Evolutionary conservation across 1,140 invertebrate species (phyloP).

Genomic region (Leptestheria dahalacensis): DNA sequence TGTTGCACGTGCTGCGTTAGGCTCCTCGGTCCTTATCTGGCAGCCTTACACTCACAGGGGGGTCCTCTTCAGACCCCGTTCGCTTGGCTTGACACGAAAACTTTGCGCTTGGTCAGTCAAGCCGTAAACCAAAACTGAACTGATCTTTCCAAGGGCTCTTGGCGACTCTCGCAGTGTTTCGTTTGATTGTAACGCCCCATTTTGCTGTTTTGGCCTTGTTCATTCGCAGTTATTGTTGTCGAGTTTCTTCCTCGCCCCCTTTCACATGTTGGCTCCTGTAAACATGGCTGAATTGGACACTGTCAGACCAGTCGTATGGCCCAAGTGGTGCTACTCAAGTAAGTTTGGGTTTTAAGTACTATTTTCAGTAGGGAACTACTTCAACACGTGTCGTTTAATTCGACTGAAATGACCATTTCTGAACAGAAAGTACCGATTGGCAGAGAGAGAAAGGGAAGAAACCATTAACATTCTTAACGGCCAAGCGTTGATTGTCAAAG

Average conservation of each 20-base stretch:
- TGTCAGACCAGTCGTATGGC: constrained; percentile 13
- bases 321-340: constrained; percentile 16
- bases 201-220: neutral
- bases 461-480: neutral
- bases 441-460: neutral
- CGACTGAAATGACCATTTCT: too few relatives aligned
- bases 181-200: neutral
- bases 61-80: neutral
- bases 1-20: neutral
- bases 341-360: constrained; percentile 3
- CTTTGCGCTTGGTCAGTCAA: constrained; percentile 10
- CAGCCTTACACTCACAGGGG: neutral
- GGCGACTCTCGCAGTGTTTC: neutral
- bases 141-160: neutral
- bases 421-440: neutral
- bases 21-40: neutral
- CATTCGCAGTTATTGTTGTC: neutral
- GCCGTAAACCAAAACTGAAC: neutral
- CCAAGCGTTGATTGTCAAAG: neutral
- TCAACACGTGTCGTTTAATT: too few relatives aligned
- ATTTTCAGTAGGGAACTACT: too few relatives aligned
- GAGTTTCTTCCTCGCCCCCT: neutral
- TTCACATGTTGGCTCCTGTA: neutral
- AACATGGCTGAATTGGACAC: constrained; percentile 13
- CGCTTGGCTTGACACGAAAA: neutral